Evolutionary conservation across 1,140 invertebrate genomes (phyloP), one percentile per base, ranked within the genome.

Genomic region (Euura saliciscinereae): DNA sequence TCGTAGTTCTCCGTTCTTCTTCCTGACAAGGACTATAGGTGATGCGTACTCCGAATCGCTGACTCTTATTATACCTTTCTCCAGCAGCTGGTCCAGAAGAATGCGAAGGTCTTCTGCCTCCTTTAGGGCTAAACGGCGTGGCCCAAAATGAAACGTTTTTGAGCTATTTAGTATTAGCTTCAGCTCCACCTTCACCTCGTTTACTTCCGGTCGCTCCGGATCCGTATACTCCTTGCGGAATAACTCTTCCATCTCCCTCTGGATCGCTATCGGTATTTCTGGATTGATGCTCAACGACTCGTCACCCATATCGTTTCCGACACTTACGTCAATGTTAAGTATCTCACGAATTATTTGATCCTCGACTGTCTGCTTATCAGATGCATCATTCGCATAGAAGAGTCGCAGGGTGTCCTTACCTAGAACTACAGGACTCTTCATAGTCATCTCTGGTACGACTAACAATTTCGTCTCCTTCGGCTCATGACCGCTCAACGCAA

Each of bases 21-120:
- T 90, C 66, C 70, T 75, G 0, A 85, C 84, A 13, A 89, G 69
- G 1, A 89, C 80, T 4, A 88, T 79, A 0, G 85, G 86, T n/a
- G 82, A 82, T 5, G 83, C 75, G 78, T 84, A 90, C n/a, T 86
- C 81, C 44, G 82, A 85, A 44, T 67, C 71, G 43, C 82, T 85
- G 65, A 78, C 74, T 10, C 79, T 71, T 45, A 88, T 83, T 2
- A 88, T 82, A 44, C 77, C 75, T 6, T 69, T 71, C n/a, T 77
- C 28, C 71, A 85, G 70, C 28, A 85, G 45, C 44, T 85, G 78
- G 43, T 80, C 45, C 11, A 86, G 74, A 46, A 85, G 80, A 74
- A 78, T 43, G 4, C 76, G 69, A 46, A 85, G 75, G 7, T 73
- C 72, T 45, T 78, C 69, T 46, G 74, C 71, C 70, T 83, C 77